phyloP scores from a whole-genome alignment of 2,888 invertebrate genomes.

The Drosophila demipolita region DNA sequence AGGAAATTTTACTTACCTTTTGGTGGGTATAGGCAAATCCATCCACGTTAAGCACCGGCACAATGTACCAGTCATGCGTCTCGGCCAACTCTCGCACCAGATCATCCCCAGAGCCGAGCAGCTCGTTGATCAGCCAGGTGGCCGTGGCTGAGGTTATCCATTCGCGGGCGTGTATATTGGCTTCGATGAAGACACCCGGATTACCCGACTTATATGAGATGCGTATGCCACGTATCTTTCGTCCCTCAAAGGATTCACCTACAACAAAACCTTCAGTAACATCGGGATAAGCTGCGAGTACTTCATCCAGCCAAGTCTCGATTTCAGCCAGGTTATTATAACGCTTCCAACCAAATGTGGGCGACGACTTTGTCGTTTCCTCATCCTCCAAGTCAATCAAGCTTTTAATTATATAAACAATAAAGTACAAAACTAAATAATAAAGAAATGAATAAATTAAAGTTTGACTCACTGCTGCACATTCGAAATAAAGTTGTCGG shows the following conservation, averaged over 20 bases:
- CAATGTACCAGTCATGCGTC: slow-evolving; percentile 90
- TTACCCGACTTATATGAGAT: slow-evolving; percentile 83
- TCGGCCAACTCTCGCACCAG: slow-evolving; percentile 87
- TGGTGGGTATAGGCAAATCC: slow-evolving; percentile 89
- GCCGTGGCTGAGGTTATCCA: slow-evolving; percentile 90
- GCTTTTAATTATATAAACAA: slow-evolving; percentile 66
- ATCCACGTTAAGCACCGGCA: slow-evolving; percentile 90
- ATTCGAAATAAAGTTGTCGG: slow-evolving; percentile 86
- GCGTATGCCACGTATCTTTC: slow-evolving; percentile 86
- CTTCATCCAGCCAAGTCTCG: slow-evolving; percentile 86
- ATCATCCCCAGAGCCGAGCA: slow-evolving; percentile 87
- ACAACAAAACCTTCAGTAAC: slow-evolving; percentile 85
- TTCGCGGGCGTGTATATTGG: slow-evolving; percentile 88
- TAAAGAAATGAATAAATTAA: background rate
- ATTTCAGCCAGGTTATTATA: slow-evolving; percentile 88
- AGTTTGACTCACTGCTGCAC: slow-evolving; percentile 85
- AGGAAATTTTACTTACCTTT: slow-evolving; percentile 84
- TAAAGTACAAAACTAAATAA: background rate
- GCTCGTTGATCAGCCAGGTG: slow-evolving; percentile 89
- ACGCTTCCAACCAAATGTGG: slow-evolving; percentile 86
- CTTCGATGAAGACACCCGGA: slow-evolving; percentile 88
- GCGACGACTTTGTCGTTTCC: slow-evolving; percentile 51
- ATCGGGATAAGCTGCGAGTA: slow-evolving; percentile 85
- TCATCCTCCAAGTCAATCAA: slow-evolving; percentile 83
- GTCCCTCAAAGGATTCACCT: slow-evolving; percentile 87